Evolutionary conservation across 1,140 invertebrate genomes (phyloP), one percentile per base, ranked within the genome.

Genomic region (Cotesia typhae): DNA sequence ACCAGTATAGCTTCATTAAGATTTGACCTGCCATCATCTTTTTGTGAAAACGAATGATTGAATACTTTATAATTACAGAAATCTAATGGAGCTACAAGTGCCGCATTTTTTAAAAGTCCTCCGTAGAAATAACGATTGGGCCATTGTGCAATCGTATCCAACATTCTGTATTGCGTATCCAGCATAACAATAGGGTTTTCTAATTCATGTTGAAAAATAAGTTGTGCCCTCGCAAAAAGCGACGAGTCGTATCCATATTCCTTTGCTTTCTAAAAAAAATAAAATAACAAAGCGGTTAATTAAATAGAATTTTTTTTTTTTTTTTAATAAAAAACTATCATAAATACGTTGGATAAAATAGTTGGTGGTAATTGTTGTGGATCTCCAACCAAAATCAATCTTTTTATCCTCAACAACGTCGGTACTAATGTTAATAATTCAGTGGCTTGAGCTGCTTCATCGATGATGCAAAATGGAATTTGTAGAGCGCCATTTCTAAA

Each of bases 391-490:
- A 97, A 83, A 4, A 96, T 89, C 63, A 96, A 88, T 74, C 90
- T 91, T 4, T 88, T 86, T 20, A 94, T 87, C 55, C 88, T 88
- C 69, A 92, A 88, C 65, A 90, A 87, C 5, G 96, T 83, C 0
- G 95, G 94, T 36, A 93, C 88, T 36, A 96, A 83, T 36, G 91
- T 90, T 77, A 93, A 92, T 0, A 92, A 90, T 82, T 96, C 94
- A n/a, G 91, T 90, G 72, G 91, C 91, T 79, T 96, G 94, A 0
- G 93, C 92, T 17, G 95, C 94, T 85, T 97, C 95, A 84, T 96
- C 95, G 51, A 96, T 88, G 55, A 96, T 94, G 79, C 94, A 95
- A 72, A 91, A 87, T 71, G 92, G 90, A 78, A 95, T 20, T 7
- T 57, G 2, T n/a, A 37, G 6, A 7, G 0, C 28, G 5, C 6